Evolutionary conservation across 1,140 invertebrate species (phyloP), one percentile per base, ranked within the genome.

Genomic region (Phymorhynchus buccinoides): DNA sequence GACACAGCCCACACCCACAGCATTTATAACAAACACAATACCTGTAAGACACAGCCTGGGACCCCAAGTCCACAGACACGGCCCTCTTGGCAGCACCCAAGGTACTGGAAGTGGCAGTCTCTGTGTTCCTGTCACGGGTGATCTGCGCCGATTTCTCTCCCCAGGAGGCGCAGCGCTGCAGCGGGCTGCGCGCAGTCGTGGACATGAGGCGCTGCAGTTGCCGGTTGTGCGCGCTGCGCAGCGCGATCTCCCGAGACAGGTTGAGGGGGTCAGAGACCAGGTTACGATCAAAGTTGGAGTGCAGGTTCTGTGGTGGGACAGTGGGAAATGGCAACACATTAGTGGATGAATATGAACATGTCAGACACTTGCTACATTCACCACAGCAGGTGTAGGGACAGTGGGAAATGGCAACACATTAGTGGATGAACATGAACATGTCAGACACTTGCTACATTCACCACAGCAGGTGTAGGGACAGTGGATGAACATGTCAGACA

Each of bases 231-330:
- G 30, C 44, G 14, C 48, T 83, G 56, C 68, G 66, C 66, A 22
- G 56, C 52, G 35, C 39, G 18, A 83, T 52, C 52, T 83, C 56
- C 56, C 41, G 18, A n/a, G 18, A 30, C 32, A 83, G 35, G 80
- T 42, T 83, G 41, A 12, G n/a, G 41, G 1, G 12, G 3, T 83
- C 80, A 12, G 56, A n/a, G 6, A 62, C 66, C 52, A 83, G 41
- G 80, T 83, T 83, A 18, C 66, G 56, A 39, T 83, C 80, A 30
- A 66, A 83, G 35, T 83, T 83, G 56, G 39, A 35, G 56, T 83
- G 80, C 1, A 81, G 80, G 22, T 52, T 27, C 80, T 81, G 48
- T 6, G 44, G 44, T 48, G 44, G 44, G 44, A 18, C 7, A 48
- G 44, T 9, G 44, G 18, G 44, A 48, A 18, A 48, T 9, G 44